Base-by-base conservation (phyloP, 2,888 invertebrate genomes). In the Drosophila rubida region DNA sequence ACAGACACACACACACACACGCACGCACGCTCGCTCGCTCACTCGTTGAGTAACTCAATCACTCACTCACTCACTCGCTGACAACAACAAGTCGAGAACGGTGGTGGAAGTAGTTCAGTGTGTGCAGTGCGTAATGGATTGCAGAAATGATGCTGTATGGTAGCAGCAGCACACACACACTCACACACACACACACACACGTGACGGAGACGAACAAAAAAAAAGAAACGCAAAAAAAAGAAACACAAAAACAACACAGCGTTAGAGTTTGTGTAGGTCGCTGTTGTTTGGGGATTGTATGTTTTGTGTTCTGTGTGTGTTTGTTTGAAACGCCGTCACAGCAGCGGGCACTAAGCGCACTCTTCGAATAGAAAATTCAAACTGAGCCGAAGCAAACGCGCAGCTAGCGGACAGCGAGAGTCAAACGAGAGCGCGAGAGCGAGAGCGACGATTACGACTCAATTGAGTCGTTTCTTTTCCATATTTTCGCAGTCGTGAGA, bases 321-420 rank as follows among this genome's bases (percentile, higher is more conserved):
- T 11, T 32, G 11, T 11, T 67, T 64, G 50, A 79, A 73, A 88
- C 84, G 84, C 89, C 87, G 89, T 90, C 80, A 75, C 87, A 84
- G 80, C 90, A 79, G 85, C 86, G 74, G 51, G 79, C 88, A 89
- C 89, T 85, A 84, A 87, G 83, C 90, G 89, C 78, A 85, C 89
- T 81, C 90, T 88, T 90, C 90, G 90, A 77, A 85, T 87, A 81
- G 81, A 90, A 83, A 88, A 89, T 87, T 82, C 75, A 80, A 89
- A 90, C 90, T 79, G 78, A 75, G 74, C 66, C 68, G 61, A 49
- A 62, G 14, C 27, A 77, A 51, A 48, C 70, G 69, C 48, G 4
- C 51, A 60, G 48, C 11, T 54, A 19, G 25, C 64, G 58, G 25
- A 39, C 55, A 48, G 23, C 16, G 55, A 53, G 59, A 58, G 32